A percentile compares a stretch with the other conserved stretches of the same genome.
Conservation (phyloP, 1,140 invertebrate genomes). For the Meloidogyne exigua region DNA sequence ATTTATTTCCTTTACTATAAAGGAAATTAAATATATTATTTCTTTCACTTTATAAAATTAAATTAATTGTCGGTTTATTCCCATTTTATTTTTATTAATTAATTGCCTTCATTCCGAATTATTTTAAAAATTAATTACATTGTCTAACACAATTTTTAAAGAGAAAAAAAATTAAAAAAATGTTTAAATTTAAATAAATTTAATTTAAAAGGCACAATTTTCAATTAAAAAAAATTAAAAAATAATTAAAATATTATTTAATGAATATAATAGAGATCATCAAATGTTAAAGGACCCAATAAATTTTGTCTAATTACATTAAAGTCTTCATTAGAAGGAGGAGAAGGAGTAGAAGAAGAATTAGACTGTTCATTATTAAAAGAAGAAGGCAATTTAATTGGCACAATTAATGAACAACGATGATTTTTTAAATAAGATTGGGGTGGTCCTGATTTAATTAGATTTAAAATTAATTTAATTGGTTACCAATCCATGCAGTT, state of each 20-base stretch:
- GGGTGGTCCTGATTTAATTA: background rate
- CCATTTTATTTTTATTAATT: too few relatives aligned
- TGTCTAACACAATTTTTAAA: too few relatives aligned
- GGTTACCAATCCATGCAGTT: background rate
- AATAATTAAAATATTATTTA: background rate
- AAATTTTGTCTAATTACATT: slow-evolving; percentile 24
- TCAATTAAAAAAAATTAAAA: too few relatives aligned
- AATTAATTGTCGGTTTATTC: background rate
- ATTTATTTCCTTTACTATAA: too few relatives aligned
- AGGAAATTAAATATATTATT: background rate
- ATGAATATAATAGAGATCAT: slow-evolving; percentile 29
- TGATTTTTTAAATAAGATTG: slow-evolving; percentile 1
- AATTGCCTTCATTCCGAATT: too few relatives aligned
- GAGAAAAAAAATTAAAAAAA: too few relatives aligned
- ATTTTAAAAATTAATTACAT: too few relatives aligned
- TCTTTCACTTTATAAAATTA: background rate
- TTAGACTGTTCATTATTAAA: background rate
- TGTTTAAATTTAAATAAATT: too few relatives aligned
- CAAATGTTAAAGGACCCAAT: slow-evolving; percentile 26
- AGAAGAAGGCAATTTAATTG: slow-evolving; percentile 17
- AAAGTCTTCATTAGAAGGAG: background rate
- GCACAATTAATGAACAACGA: slow-evolving; percentile 23
- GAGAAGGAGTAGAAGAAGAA: background rate
- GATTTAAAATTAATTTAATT: background rate
- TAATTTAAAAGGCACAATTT: too few relatives aligned